Evolutionary conservation across 2,113 vertebrate genomes (phyloP).

Genomic region (Pomatorhinus ruficollis): DNA sequence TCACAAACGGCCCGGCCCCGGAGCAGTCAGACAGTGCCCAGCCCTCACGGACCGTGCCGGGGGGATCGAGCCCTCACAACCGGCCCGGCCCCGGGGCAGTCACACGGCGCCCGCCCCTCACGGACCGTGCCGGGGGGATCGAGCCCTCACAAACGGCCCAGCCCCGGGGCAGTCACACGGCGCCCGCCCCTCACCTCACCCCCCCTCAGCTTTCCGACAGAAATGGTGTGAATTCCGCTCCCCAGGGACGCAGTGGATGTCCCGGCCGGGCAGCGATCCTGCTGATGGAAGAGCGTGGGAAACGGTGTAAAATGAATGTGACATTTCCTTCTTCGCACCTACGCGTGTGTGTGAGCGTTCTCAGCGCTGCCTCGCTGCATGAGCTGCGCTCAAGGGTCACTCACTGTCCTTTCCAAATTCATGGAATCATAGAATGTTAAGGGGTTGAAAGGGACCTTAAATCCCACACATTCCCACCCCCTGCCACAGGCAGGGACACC

Average conservation of each 20-base stretch:
- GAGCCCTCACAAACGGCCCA: background rate
- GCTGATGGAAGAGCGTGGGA: background rate
- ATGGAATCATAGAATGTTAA: no score
- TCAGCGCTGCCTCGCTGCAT: background rate
- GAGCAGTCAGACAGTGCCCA: no score
- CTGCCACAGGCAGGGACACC: background rate
- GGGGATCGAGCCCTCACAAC: background rate
- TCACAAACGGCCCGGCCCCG: background rate
- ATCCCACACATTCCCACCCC: background rate
- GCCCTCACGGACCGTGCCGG: background rate
- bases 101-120: background rate
- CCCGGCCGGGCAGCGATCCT: background rate
- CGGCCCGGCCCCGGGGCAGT: background rate
- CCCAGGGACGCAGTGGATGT: background rate
- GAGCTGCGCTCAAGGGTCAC: background rate
- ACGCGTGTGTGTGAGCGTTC: background rate
- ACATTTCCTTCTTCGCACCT: background rate
- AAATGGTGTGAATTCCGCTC: background rate
- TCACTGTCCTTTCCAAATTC: background rate
- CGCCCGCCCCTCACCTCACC: background rate
- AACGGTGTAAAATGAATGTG: background rate
- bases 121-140: no score
- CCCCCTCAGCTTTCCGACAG: background rate
- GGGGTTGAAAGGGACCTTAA: background rate
- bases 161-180: background rate